Base-by-base conservation (phyloP, 1,140 invertebrate genomes). In the Drosophila ananassae region DNA sequence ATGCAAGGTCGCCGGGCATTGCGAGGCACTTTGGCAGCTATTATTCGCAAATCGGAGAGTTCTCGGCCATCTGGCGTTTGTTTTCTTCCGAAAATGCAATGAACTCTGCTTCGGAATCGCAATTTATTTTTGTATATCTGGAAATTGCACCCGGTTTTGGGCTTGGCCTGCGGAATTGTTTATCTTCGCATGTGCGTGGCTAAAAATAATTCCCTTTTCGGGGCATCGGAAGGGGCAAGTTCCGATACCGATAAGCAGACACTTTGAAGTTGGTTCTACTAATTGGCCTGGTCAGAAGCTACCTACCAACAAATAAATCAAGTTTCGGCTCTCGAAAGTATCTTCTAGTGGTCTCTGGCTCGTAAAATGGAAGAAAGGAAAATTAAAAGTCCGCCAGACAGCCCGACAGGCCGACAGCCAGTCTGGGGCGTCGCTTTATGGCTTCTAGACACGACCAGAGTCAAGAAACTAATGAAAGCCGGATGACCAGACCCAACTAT, bases 231-330 rank as follows among this genome's bases (percentile, higher is more conserved):
- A 39, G 59, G 25, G 28, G 37, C 54, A 58, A 44, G 10, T 24
- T 59, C 75, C 71, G 46, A 61, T 34, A 54, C 48, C 28, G 9
- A 39, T 32, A 62, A 21, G 30, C 24, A 39, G 10, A 25, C 41
- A 71, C 64, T 69, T 77, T 55, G 46, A 76, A 76, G 63, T 62
- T 28, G 41, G 50, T 79, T 57, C 46, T 34, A 79, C 69, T 79
- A 79, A 79, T 79, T 79, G 79, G 62, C 25, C 51, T 32, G 53
- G 48, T 24, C 24, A 17, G 34, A 39, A 59, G 53, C 17, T 8
- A 39, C 67, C 60, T 62, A 56, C 62, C 13, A 57, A 44, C 25
- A 39, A 69, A 71, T 71, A 71, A 71, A 71, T 71, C 67, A 71
- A 71, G 67, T 71, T 71, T 71, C 57, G 67, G 63, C 51, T 44